These are phyloP conservation scores for Acanthisitta chloris DNA, from an alignment of 2,113 vertebrate genomes.

Conservation along the genomic window DNA sequence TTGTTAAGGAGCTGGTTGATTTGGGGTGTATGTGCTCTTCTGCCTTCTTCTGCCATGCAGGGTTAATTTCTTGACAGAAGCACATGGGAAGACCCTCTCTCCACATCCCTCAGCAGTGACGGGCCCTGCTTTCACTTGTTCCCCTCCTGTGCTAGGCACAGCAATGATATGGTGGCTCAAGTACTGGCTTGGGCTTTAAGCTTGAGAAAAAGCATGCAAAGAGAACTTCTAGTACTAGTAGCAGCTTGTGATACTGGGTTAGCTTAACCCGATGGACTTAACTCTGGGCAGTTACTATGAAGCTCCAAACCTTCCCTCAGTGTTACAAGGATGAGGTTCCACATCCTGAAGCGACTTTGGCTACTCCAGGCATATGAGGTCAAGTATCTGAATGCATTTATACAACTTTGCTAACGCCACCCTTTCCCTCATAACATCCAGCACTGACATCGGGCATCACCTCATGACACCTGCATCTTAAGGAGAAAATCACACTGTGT, in stretches of 20 bases:
- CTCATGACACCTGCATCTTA: accelerated
- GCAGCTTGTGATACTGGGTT: background rate
- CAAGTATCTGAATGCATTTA: background rate
- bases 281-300: background rate
- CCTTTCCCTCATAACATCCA: background rate
- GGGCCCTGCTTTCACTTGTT: background rate
- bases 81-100: background rate
- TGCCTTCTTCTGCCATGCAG: background rate
- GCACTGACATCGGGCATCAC: background rate
- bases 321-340: background rate
- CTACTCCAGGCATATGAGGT: background rate
- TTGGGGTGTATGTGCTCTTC: background rate
- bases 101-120: background rate
- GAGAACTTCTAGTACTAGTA: background rate
- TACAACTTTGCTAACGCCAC: background rate
- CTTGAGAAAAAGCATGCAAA: background rate
- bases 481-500: background rate
- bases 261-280: background rate
- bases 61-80: background rate
- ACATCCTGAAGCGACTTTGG: background rate
- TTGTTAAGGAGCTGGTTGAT: background rate
- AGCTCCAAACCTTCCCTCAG: background rate
- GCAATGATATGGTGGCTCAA: background rate
- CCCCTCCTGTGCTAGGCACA: background rate
- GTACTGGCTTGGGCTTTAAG: background rate